These are phyloP conservation scores for Holcopasites calliopsidis DNA, from an alignment of 1,140 invertebrate genomes.

Conservation along the genomic window DNA sequence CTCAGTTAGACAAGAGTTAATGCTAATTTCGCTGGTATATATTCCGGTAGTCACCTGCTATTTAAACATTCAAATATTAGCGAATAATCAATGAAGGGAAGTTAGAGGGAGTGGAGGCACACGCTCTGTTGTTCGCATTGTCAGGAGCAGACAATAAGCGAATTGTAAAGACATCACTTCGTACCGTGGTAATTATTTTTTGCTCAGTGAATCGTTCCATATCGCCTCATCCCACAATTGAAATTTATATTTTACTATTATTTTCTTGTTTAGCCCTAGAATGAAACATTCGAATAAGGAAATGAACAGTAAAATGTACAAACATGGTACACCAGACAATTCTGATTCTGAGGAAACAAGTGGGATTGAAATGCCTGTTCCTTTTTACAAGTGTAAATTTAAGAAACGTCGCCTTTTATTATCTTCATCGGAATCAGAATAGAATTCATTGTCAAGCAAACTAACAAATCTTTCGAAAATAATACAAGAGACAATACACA, in stretches of 20 bases:
- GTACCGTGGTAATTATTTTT: not conserved
- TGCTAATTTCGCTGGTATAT: not conserved
- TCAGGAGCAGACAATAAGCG: conserved; percentile 1
- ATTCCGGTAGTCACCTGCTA: not conserved
- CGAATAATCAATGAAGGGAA: conserved; percentile 4
- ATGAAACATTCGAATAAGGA: not conserved
- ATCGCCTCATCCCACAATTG: not conserved
- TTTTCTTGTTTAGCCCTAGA: not conserved
- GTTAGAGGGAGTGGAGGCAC: conserved; percentile 9
- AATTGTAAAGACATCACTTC: not conserved
- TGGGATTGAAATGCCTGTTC: too few species aligned
- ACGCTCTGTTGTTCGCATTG: not conserved
- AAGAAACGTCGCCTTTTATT: too few species aligned
- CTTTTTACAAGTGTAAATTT: too few species aligned
- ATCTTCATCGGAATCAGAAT: too few species aligned
- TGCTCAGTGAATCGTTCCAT: not conserved
- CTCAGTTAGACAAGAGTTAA: not conserved
- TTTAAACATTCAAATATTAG: conserved; percentile 14
- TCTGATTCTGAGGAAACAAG: too few species aligned
- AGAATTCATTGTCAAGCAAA: too few species aligned
- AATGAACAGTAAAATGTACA: too few species aligned
- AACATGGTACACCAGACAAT: too few species aligned
- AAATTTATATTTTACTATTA: not conserved
- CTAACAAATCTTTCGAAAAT: not conserved
- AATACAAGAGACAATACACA: not conserved